Evolutionary conservation across 2,797 vertebrate genomes (phyloP).

Genomic region (Hoplostethus mediterraneus): DNA sequence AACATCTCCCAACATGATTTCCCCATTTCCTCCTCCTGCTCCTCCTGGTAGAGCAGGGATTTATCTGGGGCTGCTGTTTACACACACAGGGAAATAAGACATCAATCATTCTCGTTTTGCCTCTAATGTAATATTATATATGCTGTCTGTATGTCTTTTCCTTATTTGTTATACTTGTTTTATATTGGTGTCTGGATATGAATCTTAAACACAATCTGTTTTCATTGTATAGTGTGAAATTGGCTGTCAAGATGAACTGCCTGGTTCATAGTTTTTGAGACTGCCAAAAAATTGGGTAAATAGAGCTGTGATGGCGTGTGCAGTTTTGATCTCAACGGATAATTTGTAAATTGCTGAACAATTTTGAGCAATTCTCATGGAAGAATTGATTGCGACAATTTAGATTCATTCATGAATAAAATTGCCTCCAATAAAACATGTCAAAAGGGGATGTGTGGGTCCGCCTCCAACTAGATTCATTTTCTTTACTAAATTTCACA

Average conservation of each 20-base stretch:
- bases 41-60: constrained; percentile 24
- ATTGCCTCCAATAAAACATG: constrained; percentile 41
- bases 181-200: constrained; percentile 49
- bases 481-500: neutral
- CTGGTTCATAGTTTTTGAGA: constrained; percentile 23
- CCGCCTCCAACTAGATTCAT: neutral
- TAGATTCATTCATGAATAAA: constrained; percentile 30
- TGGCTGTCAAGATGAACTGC: constrained; percentile 21
- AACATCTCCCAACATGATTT: constrained; percentile 21
- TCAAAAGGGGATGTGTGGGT: neutral
- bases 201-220: constrained; percentile 27
- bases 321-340: constrained; percentile 34
- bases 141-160: constrained; percentile 32
- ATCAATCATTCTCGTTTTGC: constrained; percentile 56
- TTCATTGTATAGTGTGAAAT: constrained; percentile 33
- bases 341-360: constrained; percentile 25
- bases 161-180: constrained; percentile 58
- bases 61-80: constrained; percentile 50
- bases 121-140: constrained; percentile 30
- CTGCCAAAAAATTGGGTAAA: constrained; percentile 24
- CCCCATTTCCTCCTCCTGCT: constrained; percentile 2
- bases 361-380: constrained; percentile 24
- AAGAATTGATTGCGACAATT: constrained; percentile 31
- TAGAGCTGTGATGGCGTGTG: constrained; percentile 32
- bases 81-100: constrained; percentile 44